A percentile compares a stretch with the other conserved stretches of the same genome.
These are phyloP conservation scores for Chironex yamaguchii DNA, from an alignment of 30 jellyfish, hydroid and myxozoan genomes.

Conservation along the genomic window DNA sequence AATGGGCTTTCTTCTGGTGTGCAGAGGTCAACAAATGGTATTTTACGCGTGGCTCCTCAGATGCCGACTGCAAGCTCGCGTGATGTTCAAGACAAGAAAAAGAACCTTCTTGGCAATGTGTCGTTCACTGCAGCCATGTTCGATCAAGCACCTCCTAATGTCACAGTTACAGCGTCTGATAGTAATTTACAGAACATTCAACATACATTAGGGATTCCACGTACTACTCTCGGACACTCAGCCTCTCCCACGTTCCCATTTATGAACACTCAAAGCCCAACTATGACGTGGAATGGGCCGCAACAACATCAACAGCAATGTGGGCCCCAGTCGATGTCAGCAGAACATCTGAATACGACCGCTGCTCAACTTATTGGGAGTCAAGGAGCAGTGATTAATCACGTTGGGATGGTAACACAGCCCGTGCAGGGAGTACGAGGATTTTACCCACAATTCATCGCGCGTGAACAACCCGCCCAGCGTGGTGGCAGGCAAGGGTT, in stretches of 20 bases:
- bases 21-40: not conserved
- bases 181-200: slow-evolving; percentile 66
- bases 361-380: not conserved
- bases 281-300: slow-evolving; percentile 68
- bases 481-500: not conserved
- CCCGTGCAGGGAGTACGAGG: not conserved
- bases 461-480: not conserved
- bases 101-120: not conserved
- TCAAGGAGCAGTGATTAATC: not conserved
- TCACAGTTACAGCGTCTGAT: slow-evolving; percentile 71
- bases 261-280: slow-evolving; percentile 69
- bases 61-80: not conserved
- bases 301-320: slow-evolving; percentile 12
- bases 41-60: slow-evolving; percentile 31
- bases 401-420: not conserved
- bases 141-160: slow-evolving; percentile 70
- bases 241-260: slow-evolving; percentile 80
- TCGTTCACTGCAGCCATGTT: not conserved
- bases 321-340: not conserved
- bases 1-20: not conserved
- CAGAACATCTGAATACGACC: not conserved
- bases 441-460: not conserved
- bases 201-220: not conserved
- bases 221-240: slow-evolving; percentile 58
- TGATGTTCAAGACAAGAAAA: not conserved